A percentile compares a stretch with the other conserved stretches of the same genome.
phyloP scores from a whole-genome alignment of 2,797 vertebrate genomes.

The Cynopterus sphinx region DNA sequence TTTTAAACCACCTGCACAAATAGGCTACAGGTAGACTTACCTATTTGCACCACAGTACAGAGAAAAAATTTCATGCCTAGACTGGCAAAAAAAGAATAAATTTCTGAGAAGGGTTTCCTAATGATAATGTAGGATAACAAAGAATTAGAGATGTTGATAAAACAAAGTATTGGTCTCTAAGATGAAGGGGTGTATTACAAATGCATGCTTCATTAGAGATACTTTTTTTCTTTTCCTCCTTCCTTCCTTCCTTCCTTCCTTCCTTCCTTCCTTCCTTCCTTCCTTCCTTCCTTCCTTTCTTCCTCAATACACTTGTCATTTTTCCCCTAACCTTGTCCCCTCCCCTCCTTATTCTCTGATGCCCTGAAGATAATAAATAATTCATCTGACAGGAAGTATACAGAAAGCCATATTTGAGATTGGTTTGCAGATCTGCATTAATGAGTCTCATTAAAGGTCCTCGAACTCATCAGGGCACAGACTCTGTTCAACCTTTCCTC shows the following conservation, averaged over 20 bases:
- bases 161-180: not conserved
- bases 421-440: not conserved
- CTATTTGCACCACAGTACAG: not conserved
- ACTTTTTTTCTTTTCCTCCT: not conserved
- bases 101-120: not conserved
- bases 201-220: not conserved
- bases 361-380: not conserved
- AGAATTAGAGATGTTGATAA: not conserved
- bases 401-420: too few relatives aligned
- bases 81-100: not conserved
- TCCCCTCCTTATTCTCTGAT: not conserved
- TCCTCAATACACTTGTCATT: not conserved
- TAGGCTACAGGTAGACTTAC: not conserved
- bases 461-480: not conserved
- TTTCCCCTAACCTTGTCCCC: not conserved
- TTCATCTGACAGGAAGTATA: not conserved
- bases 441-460: not conserved
- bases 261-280: too few relatives aligned
- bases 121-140: not conserved
- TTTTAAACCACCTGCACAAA: conserved; percentile 49
- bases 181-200: not conserved
- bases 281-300: not conserved
- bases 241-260: too few relatives aligned
- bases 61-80: not conserved
- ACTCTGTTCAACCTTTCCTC: not conserved